Evolutionary conservation across 2,888 invertebrate species (phyloP), one percentile per base, ranked within the genome.

Genomic region (Osmoderma eremita): DNA sequence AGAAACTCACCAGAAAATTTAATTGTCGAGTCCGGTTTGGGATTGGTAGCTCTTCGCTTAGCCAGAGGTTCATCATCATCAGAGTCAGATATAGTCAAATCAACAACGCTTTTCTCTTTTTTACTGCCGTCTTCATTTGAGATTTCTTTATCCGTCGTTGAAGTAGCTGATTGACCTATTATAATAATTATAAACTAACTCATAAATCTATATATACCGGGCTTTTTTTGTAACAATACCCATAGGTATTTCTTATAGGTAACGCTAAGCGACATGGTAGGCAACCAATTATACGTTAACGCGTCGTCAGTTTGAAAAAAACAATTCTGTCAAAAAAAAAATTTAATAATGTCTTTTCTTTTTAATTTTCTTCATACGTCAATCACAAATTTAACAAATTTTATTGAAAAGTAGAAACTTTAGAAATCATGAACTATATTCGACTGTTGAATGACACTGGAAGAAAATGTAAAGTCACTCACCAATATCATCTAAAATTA

Each of bases 401-500:
- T n/a, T n/a, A n/a, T n/a, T n/a, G n/a, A n/a, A n/a, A n/a, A n/a
- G n/a, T n/a, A n/a, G n/a, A n/a, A n/a, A n/a, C n/a, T n/a, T n/a
- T n/a, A n/a, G n/a, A n/a, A n/a, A n/a, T n/a, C n/a, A n/a, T n/a
- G n/a, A n/a, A n/a, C n/a, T n/a, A n/a, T n/a, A n/a, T n/a, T n/a
- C n/a, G n/a, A n/a, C n/a, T n/a, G n/a, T n/a, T n/a, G n/a, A n/a
- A n/a, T n/a, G n/a, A n/a, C n/a, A n/a, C n/a, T n/a, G n/a, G n/a
- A n/a, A n/a, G 8, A 10, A 39, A 54, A 39, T 54, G 12, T 42
- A 64, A 24, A 53, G 53, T 39, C 63, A 79, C 83, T 80, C 73
- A 91, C 91, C 91, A 69, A 91, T 84, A 81, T 92, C 92, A 76
- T 92, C 92, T 0, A 90, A 86, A 73, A 92, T 91, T 72, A 91